Percentiles rank a stretch among this genome's conserved stretches.
These are phyloP conservation scores for Drosophila anceps DNA, from an alignment of 2,888 invertebrate species.

Conservation along the genomic window DNA sequence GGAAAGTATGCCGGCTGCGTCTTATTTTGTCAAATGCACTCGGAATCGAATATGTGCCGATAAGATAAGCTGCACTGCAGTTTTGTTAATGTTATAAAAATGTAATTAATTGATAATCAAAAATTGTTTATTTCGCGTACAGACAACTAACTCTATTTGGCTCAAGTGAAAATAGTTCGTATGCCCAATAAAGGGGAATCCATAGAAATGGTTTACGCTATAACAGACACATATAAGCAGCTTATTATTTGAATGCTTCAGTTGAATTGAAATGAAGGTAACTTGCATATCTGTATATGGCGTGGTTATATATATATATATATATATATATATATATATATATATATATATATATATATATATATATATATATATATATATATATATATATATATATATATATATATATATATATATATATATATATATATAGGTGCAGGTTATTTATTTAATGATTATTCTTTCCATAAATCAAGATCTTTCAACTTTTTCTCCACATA, in stretches of 20 bases:
- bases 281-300: background rate
- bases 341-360: background rate
- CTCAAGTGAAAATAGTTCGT: conserved; percentile 6
- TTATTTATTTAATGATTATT: background rate
- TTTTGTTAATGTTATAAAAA: conserved; percentile 47
- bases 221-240: conserved; percentile 26
- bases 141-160: conserved; percentile 1
- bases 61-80: conserved; percentile 54
- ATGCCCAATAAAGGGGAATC: conserved; percentile 11
- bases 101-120: conserved; percentile 76
- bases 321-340: background rate
- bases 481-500: background rate
- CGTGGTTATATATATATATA: background rate
- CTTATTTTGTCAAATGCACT: conserved; percentile 63
- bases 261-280: background rate
- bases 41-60: conserved; percentile 22
- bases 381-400: background rate
- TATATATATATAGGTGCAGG: no score
- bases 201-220: conserved; percentile 38
- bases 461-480: background rate
- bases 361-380: background rate
- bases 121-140: conserved; percentile 32
- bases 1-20: conserved; percentile 66
- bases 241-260: conserved; percentile 34
- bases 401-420: background rate